phyloP scores from a whole-genome alignment of 53 echinoderm and acorn worm genomes.

The Crossaster papposus region DNA sequence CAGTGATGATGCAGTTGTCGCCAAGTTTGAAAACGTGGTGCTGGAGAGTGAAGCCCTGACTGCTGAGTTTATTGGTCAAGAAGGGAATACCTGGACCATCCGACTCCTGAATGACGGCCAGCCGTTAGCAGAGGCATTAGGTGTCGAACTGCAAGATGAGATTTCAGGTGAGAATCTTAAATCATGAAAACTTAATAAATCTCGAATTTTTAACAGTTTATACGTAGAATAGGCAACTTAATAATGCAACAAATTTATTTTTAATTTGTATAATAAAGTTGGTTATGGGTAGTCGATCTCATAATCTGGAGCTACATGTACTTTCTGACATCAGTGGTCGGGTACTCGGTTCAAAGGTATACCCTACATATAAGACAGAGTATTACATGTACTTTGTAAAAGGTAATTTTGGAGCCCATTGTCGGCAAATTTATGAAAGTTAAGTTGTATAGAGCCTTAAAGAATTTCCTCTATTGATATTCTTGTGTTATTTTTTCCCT shows the following conservation, averaged over 20 bases:
- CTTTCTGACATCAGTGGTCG: too few species aligned
- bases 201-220: not conserved
- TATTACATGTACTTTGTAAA: too few species aligned
- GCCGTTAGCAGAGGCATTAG: conserved; percentile 49
- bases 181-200: not conserved
- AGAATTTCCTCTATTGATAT: not conserved
- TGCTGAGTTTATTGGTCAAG: conserved; percentile 50
- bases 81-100: conserved; percentile 44
- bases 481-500: not conserved
- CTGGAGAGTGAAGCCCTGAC: conserved; percentile 62
- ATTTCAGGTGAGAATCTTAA: conserved; percentile 30
- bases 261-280: too few species aligned
- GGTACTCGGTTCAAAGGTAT: too few species aligned
- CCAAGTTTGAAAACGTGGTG: conserved; percentile 66
- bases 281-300: too few species aligned
- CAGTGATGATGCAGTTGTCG: conserved; percentile 33
- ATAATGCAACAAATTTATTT: too few species aligned
- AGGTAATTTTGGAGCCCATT: too few species aligned
- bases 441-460: not conserved
- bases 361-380: too few species aligned
- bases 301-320: too few species aligned
- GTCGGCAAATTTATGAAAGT: too few species aligned
- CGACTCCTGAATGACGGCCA: conserved; percentile 37
- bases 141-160: conserved; percentile 19
- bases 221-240: too few species aligned